These are phyloP conservation scores for Opisthocomus hoazin DNA, from an alignment of 2,113 vertebrate species.

Conservation along the genomic window DNA sequence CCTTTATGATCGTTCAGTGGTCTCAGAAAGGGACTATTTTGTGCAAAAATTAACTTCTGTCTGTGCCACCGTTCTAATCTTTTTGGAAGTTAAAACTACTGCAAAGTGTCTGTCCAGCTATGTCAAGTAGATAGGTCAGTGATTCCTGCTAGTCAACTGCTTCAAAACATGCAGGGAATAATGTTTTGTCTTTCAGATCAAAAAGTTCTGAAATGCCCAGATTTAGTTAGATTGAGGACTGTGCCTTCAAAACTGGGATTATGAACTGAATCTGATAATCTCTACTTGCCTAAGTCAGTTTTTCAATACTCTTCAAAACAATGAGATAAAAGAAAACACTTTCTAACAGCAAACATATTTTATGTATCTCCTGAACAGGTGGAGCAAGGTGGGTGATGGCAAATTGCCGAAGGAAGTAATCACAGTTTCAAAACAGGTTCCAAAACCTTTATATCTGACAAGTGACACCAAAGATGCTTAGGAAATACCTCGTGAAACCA, in stretches of 20 bases:
- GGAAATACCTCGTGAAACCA: neutral
- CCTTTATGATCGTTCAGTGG: neutral
- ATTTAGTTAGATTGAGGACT: neutral
- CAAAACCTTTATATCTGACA: neutral
- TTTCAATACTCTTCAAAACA: neutral
- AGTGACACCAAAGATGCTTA: neutral
- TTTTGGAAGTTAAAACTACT: neutral
- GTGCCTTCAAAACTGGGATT: neutral
- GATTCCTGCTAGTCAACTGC: neutral
- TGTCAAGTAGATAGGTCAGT: neutral
- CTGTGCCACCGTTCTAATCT: neutral
- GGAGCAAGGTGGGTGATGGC: neutral
- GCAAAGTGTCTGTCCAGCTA: neutral
- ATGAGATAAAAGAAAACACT: neutral
- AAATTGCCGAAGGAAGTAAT: neutral
- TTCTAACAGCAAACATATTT: neutral
- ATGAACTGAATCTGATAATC: neutral
- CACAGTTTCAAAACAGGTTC: neutral
- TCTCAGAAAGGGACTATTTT: neutral
- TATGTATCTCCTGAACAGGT: neutral
- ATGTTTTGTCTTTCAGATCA: neutral
- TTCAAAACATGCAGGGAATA: neutral
- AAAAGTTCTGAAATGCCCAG: neutral
- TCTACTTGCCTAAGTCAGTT: neutral
- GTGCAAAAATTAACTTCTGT: neutral